Conservation (phyloP, 2,888 invertebrate species). For the Vannuccia rotundouncinata region DNA sequence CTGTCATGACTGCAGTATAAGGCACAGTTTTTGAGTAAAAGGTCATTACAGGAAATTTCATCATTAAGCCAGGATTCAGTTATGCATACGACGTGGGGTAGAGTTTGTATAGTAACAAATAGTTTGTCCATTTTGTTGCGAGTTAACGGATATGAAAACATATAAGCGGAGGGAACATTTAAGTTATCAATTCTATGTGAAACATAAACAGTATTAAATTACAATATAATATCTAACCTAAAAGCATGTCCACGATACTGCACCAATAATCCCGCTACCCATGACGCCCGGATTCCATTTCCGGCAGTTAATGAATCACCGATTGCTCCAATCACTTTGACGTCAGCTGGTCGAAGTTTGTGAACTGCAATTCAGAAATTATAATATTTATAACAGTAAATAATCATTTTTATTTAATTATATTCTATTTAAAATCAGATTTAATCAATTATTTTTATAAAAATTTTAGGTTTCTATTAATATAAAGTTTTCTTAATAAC, state of each 20-base stretch:
- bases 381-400: not conserved
- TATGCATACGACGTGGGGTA: conserved; percentile 13
- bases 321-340: conserved; percentile 35
- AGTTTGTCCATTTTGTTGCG: no score
- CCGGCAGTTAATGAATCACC: conserved; percentile 43
- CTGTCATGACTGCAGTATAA: conserved; percentile 17
- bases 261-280: conserved; percentile 40
- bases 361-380: not conserved
- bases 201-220: no score
- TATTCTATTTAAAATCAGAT: no score
- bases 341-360: conserved; percentile 16
- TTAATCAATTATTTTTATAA: no score
- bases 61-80: conserved; percentile 26
- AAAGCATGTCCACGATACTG: conserved; percentile 41
- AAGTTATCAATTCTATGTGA: no score
- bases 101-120: not conserved
- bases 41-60: conserved; percentile 15
- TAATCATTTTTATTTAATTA: no score
- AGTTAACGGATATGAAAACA: no score
- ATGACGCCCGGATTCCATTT: conserved; percentile 40
- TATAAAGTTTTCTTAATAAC: no score
- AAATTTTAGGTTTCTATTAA: no score
- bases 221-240: not conserved
- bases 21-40: not conserved
- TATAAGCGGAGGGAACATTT: no score